These are phyloP conservation scores for Cyprinodon brontotheroides DNA, from an alignment of 2,113 vertebrate species.

Conservation along the genomic window DNA sequence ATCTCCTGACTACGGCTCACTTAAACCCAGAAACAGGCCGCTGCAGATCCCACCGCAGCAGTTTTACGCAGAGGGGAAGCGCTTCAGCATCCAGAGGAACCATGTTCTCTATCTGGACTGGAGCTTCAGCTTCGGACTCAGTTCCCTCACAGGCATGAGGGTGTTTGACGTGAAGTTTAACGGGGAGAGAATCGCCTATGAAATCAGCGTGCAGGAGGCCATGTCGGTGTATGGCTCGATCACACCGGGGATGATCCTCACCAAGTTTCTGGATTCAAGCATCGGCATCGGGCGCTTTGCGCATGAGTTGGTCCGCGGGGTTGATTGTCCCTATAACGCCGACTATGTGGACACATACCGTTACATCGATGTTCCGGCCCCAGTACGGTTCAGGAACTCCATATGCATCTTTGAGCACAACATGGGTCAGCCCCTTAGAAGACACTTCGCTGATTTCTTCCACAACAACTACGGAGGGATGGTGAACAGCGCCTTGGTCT, in stretches of 20 bases:
- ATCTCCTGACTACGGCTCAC: conserved; percentile 76
- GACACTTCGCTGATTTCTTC: conserved; percentile 85
- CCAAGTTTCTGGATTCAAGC: conserved; percentile 87
- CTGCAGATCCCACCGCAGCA: conserved; percentile 78
- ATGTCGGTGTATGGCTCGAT: conserved; percentile 86
- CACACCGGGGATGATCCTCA: conserved; percentile 83
- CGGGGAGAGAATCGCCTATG: conserved; percentile 84
- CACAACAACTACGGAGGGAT: conserved; percentile 83
- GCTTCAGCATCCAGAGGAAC: conserved; percentile 81
- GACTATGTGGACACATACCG: conserved; percentile 79
- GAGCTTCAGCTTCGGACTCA: conserved; percentile 88
- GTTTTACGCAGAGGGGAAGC: conserved; percentile 79
- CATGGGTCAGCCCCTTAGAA: conserved; percentile 83
- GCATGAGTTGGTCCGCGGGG: conserved; percentile 83
- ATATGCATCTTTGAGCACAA: conserved; percentile 92
- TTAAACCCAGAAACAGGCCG: conserved; percentile 66
- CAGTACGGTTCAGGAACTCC: conserved; percentile 73
- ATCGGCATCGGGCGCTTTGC: conserved; percentile 85
- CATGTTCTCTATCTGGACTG: conserved; percentile 83
- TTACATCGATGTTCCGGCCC: conserved; percentile 68
- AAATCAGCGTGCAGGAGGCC: conserved; percentile 89
- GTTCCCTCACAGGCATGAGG: conserved; percentile 82
- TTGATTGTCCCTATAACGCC: conserved; percentile 86
- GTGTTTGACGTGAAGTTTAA: conserved; percentile 85
- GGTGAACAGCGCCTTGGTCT: conserved; percentile 83